A percentile compares a stretch with the other conserved stretches of the same genome.
These are phyloP conservation scores for Rattus norvegicus DNA, from an alignment of 2,113 vertebrate genomes.

Conservation along the genomic window GRCr8 NC_086025.1:46296001-46296500, in stretches of 20 bases:
- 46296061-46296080: not conserved
- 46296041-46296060: not conserved
- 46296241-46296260: not conserved
- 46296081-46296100: not conserved
- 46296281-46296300: not conserved
- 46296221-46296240: not conserved
- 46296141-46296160: not conserved
- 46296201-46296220: not conserved
- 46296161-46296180: not conserved
- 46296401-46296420: conserved; percentile 33
- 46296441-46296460: not conserved
- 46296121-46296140: not conserved
- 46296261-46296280: conserved; percentile 42
- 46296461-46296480: not conserved
- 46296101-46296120: not conserved
- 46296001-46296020: not conserved
- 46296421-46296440: conserved; percentile 30
- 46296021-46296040: not conserved
- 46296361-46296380: conserved; percentile 56
- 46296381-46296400: conserved; percentile 41
- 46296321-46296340: not conserved
- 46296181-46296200: not conserved
- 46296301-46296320: conserved; percentile 33
- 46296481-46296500: conserved; percentile 56
- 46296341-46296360: conserved; percentile 38